Evolutionary conservation across 2,888 invertebrate genomes (phyloP).

Genomic region (Ophion obscuratus): DNA sequence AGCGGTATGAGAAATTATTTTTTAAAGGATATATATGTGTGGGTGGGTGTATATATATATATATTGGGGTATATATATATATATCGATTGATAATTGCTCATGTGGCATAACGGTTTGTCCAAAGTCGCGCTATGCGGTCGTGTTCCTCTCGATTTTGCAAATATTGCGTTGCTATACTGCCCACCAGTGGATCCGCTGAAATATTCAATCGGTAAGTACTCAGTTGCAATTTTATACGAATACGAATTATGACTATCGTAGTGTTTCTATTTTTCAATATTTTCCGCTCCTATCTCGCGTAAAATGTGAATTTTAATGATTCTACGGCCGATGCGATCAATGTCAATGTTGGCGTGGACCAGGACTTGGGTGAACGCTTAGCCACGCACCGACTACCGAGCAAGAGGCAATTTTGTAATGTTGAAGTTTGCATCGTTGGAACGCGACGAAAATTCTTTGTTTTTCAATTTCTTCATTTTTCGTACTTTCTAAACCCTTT

Average conservation of each 20-base stretch:
- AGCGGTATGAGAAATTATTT: constrained; percentile 64
- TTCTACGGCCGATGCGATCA: neutral
- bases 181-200: constrained; percentile 98
- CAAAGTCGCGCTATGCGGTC: constrained; percentile 99
- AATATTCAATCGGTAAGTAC: constrained; percentile 78
- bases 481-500: too few relatives aligned
- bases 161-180: constrained; percentile 98
- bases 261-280: neutral
- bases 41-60: constrained; percentile 16
- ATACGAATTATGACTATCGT: neutral
- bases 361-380: neutral
- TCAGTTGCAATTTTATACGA: constrained; percentile 21
- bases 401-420: too few relatives aligned
- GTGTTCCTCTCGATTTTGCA: constrained; percentile 98
- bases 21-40: constrained; percentile 50
- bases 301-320: neutral
- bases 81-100: constrained; percentile 83
- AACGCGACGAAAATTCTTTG: too few relatives aligned
- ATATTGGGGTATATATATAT: constrained; percentile 37
- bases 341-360: neutral
- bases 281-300: neutral
- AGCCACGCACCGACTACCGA: too few relatives aligned
- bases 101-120: constrained; percentile 99
- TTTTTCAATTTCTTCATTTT: too few relatives aligned
- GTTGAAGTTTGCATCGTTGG: too few relatives aligned